Base-by-base conservation (phyloP, 2,888 invertebrate genomes). In the Nemoura dubitans region DNA sequence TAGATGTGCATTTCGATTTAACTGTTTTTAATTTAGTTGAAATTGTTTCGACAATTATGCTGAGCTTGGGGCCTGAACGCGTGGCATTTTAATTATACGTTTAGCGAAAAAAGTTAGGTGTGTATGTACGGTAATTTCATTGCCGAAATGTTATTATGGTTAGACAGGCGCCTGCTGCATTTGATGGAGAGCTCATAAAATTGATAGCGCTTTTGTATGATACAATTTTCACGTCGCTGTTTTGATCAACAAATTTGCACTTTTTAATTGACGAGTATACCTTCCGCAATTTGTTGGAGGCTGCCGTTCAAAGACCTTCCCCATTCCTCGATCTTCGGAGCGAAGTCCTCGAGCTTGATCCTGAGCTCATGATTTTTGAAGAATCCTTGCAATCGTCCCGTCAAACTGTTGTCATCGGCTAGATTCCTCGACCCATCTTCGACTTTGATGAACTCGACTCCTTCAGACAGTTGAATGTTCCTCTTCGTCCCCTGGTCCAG, bases 311-410 rank as follows among this genome's bases (percentile, higher is more conserved):
- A 91, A 0, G 91, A 90, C 86, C 91, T 89, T 59, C 91, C 91
- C 87, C 92, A 90, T 88, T 94, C 94, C 27, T 94, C 94, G 89
- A 94, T 94, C 7, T 86, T 83, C 10, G 95, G 95, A 87, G 96
- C 92, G 88, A 96, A 91, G 90, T 94, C 95, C 0, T 95, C 94
- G 86, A 96, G 91, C 89, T 94, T 95, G 87, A 96, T 94, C 89
- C 95, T 94, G 25, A 96, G 90, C 90, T 96, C 96, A 88, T 96
- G 95, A 0, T 93, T 95, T 90, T 95, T 93, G 0, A 96, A 91
- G 89, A 96, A 96, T 89, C 93, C 94, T 25, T 95, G 93, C 89
- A 96, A 91, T 14, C 94, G 91, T 7, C 93, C 94, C 86, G 95
- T 88, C 0, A 93, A 90, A 0, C 93, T 92, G 1, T 26, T 80